Percentiles rank a stretch among this genome's conserved stretches.
These are phyloP conservation scores for Troides oblongomaculatus DNA, from an alignment of 2,888 invertebrate species.

Conservation along the genomic window DNA sequence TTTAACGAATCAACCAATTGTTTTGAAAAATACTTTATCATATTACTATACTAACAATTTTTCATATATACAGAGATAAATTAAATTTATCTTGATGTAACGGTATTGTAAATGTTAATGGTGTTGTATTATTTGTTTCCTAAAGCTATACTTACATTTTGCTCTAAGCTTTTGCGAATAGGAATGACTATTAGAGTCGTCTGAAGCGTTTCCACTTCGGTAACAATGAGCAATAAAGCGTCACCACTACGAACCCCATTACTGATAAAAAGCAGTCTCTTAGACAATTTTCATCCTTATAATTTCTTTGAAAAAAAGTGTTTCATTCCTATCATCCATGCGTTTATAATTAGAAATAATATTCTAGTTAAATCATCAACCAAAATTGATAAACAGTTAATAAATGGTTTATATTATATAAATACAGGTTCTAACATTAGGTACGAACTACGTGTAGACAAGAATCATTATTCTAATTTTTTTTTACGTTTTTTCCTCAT, in stretches of 20 bases:
- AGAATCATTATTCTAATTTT: background rate
- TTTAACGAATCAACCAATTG: no score
- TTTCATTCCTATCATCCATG: no score
- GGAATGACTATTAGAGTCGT: background rate
- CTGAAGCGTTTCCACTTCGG: background rate
- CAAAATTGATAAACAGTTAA: background rate
- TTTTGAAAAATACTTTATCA: no score
- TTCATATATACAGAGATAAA: no score
- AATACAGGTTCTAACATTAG: no score
- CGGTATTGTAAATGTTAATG: no score
- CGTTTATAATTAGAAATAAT: no score
- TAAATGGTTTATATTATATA: background rate
- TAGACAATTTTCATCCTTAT: background rate
- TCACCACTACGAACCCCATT: background rate
- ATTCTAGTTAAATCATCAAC: no score
- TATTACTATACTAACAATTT: no score
- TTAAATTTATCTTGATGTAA: no score
- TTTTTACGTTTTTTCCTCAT: conserved; percentile 1
- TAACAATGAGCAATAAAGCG: conserved; percentile 1
- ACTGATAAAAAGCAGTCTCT: background rate
- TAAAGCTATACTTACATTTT: background rate
- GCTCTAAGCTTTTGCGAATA: background rate
- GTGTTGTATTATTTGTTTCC: no score
- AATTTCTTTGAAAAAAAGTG: no score
- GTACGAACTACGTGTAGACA: background rate